A percentile compares a stretch with the other conserved stretches of the same genome.
phyloP scores from a whole-genome alignment of 2,888 invertebrate species.

The Spilarctia lutea region DNA sequence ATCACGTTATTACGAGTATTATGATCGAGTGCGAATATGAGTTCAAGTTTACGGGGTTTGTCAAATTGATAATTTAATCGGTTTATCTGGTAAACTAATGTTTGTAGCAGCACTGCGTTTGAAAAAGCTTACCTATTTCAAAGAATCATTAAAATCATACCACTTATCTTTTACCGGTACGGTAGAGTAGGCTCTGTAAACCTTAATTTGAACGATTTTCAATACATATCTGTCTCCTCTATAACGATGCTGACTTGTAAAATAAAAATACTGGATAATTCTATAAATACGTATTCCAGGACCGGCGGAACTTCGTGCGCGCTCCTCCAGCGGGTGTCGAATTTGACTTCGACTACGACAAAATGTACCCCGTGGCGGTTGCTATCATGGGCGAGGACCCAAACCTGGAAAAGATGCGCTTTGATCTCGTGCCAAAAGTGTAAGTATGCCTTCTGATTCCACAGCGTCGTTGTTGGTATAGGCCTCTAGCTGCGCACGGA shows the following conservation, averaged over 20 bases:
- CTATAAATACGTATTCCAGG: constrained; percentile 84
- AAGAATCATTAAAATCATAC: background rate
- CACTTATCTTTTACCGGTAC: too few species aligned
- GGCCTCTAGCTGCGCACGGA: too few species aligned
- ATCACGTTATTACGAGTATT: too few species aligned
- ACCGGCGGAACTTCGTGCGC: constrained; percentile 98
- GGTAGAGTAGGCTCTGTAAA: background rate
- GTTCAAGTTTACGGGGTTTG: too few species aligned
- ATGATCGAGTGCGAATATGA: too few species aligned
- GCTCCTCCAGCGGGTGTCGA: constrained; percentile 98
- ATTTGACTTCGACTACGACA: constrained; percentile 97
- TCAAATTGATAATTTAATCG: too few species aligned
- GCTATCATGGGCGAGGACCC: constrained; percentile 98
- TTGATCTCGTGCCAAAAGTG: constrained; percentile 99
- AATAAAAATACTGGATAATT: background rate
- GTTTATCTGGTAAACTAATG: background rate
- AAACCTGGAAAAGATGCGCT: constrained; percentile 99
- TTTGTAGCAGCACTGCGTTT: too few species aligned
- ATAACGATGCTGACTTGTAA: too few species aligned
- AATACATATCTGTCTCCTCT: background rate
- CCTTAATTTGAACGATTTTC: background rate
- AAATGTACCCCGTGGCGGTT: constrained; percentile 96
- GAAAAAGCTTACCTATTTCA: too few species aligned
- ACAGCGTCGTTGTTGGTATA: too few species aligned
- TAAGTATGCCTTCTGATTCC: constrained; percentile 83